These are phyloP conservation scores for Collichthys lucidus DNA, from an alignment of 2,113 vertebrate genomes.

Conservation along the genomic window DNA sequence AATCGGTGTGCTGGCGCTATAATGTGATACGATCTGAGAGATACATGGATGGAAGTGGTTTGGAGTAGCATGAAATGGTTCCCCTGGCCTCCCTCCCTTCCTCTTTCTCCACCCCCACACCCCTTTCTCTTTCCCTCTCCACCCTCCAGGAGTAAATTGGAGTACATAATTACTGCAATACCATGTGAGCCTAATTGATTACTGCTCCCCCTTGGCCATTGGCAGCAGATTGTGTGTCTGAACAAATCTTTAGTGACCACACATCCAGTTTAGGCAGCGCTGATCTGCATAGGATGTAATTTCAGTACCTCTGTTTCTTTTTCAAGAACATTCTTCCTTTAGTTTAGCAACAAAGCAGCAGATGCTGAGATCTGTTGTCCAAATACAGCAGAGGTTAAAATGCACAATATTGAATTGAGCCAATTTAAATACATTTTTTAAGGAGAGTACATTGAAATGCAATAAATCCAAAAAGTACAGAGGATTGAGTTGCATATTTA, in stretches of 20 bases:
- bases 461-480: slow-evolving; percentile 7
- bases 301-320: slow-evolving; percentile 51
- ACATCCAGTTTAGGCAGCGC: slow-evolving; percentile 60
- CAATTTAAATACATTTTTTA: neutral
- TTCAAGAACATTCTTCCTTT: slow-evolving; percentile 28
- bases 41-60: slow-evolving; percentile 84
- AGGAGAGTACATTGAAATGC: neutral
- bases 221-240: slow-evolving; percentile 73
- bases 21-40: slow-evolving; percentile 82
- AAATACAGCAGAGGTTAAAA: slow-evolving; percentile 33
- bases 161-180: slow-evolving; percentile 80
- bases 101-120: slow-evolving; percentile 32
- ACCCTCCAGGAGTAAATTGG: slow-evolving; percentile 78
- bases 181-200: slow-evolving; percentile 83
- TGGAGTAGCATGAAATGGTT: slow-evolving; percentile 83
- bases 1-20: slow-evolving; percentile 73
- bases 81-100: slow-evolving; percentile 41
- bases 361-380: slow-evolving; percentile 31
- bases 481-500: slow-evolving; percentile 42
- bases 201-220: slow-evolving; percentile 74
- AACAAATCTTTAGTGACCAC: slow-evolving; percentile 76
- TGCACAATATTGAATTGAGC: slow-evolving; percentile 16
- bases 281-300: slow-evolving; percentile 65
- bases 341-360: slow-evolving; percentile 32
- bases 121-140: slow-evolving; percentile 38